These are phyloP conservation scores for Pheosia gnoma DNA, from an alignment of 2,888 invertebrate genomes.

Conservation along the genomic window DNA sequence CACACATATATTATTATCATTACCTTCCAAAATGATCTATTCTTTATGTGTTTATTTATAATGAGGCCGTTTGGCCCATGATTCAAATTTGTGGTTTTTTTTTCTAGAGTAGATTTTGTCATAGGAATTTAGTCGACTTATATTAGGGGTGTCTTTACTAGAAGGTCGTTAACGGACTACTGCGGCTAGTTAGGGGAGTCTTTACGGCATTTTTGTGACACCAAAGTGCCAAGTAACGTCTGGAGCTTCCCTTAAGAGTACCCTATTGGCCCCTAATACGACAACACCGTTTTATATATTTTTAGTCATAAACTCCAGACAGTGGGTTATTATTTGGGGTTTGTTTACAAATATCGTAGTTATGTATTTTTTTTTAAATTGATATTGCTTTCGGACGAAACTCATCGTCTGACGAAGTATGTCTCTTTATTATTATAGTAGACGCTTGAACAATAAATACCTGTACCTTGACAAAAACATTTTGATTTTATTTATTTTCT, in stretches of 20 bases:
- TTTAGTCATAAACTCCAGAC: constrained; percentile 45
- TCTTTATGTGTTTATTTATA: no score
- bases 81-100: no score
- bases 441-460: constrained; percentile 83
- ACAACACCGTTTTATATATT: background rate
- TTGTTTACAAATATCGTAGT: constrained; percentile 50
- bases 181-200: no score
- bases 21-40: constrained; percentile 15
- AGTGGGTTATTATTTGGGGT: constrained; percentile 59
- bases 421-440: constrained; percentile 74
- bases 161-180: no score
- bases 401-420: constrained; percentile 62
- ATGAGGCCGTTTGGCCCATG: background rate
- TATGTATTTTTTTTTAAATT: constrained; percentile 63
- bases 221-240: background rate
- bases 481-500: constrained; percentile 43
- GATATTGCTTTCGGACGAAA: constrained; percentile 63
- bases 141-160: background rate
- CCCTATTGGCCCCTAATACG: background rate
- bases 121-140: background rate
- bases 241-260: background rate
- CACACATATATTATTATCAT: constrained; percentile 15
- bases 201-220: no score
- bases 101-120: background rate
- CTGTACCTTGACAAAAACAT: constrained; percentile 70